phyloP scores from a whole-genome alignment of 2,888 invertebrate species.

The Gibbula magus region DNA sequence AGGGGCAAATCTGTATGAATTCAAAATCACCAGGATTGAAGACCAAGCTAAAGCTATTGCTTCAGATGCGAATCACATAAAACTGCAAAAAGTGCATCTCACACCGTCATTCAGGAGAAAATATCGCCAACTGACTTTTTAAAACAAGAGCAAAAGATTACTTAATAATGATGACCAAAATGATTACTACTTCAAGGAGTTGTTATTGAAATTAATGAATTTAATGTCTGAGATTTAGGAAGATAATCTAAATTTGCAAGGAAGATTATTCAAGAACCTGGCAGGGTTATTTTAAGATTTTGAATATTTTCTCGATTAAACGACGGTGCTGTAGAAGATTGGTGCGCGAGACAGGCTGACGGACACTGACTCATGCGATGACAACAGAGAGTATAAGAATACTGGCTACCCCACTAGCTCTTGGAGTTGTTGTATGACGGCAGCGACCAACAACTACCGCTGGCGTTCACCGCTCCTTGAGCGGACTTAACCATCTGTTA shows the following conservation, averaged over 20 bases:
- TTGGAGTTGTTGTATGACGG: conserved; percentile 47
- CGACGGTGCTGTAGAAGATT: background rate
- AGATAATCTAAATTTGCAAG: no score
- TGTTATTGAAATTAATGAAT: no score
- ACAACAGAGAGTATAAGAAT: background rate
- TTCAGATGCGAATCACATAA: background rate
- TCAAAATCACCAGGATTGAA: no score
- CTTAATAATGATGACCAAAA: no score
- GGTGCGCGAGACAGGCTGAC: background rate
- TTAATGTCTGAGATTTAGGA: no score
- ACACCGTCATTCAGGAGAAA: background rate
- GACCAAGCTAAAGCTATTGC: background rate
- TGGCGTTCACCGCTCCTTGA: conserved; percentile 39
- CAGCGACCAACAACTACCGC: conserved; percentile 50
- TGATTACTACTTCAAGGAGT: no score
- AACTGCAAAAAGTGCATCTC: background rate
- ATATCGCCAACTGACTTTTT: no score
- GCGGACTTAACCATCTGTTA: conserved; percentile 44
- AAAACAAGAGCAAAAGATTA: no score
- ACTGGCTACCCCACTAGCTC: conserved; percentile 42
- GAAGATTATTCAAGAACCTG: no score
- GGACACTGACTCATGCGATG: conserved; percentile 7
- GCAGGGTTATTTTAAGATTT: no score
- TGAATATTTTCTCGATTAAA: no score
- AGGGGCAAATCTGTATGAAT: no score